A percentile compares a stretch with the other conserved stretches of the same genome.
Conservation (phyloP, 2,888 invertebrate species). For the Tupiocoris notatus region DNA sequence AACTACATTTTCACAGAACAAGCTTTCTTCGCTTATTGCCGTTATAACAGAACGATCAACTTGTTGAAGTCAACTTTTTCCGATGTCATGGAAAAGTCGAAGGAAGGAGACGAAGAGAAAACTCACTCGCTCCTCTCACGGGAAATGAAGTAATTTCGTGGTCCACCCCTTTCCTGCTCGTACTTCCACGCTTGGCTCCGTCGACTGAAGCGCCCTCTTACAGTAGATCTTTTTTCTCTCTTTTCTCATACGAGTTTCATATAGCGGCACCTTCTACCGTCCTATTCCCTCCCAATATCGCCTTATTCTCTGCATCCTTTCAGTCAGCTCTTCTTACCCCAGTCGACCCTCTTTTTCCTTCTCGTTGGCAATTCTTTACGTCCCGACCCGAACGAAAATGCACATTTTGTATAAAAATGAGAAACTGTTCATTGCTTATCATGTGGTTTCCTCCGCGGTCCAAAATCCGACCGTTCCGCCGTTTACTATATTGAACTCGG, state of each 20-base stretch:
- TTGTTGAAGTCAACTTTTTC: slow-evolving; percentile 34
- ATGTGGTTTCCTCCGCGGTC: background rate
- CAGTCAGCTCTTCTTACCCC: background rate
- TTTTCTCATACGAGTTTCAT: slow-evolving; percentile 37
- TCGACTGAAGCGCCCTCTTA: background rate
- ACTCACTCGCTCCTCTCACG: slow-evolving; percentile 23
- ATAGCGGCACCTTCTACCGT: background rate
- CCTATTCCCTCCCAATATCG: background rate
- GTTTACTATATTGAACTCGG: slow-evolving; percentile 24
- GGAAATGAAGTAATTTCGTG: slow-evolving; percentile 35
- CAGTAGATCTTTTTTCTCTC: background rate
- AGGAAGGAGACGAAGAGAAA: slow-evolving; percentile 10
- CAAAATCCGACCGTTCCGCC: background rate
- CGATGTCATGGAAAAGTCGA: background rate
- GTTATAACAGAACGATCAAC: slow-evolving; percentile 36
- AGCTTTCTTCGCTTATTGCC: slow-evolving; percentile 30
- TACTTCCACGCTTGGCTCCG: background rate
- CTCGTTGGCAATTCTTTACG: slow-evolving; percentile 7
- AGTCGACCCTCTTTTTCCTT: background rate
- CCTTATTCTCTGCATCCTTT: slow-evolving; percentile 1
- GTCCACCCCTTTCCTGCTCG: slow-evolving; percentile 1
- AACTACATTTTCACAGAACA: too few species aligned
- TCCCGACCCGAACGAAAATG: slow-evolving; percentile 2
- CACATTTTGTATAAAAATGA: slow-evolving; percentile 16
- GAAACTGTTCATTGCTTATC: slow-evolving; percentile 10